phyloP scores from a whole-genome alignment of 2,113 vertebrate genomes.

The Podarcis raffonei region DNA sequence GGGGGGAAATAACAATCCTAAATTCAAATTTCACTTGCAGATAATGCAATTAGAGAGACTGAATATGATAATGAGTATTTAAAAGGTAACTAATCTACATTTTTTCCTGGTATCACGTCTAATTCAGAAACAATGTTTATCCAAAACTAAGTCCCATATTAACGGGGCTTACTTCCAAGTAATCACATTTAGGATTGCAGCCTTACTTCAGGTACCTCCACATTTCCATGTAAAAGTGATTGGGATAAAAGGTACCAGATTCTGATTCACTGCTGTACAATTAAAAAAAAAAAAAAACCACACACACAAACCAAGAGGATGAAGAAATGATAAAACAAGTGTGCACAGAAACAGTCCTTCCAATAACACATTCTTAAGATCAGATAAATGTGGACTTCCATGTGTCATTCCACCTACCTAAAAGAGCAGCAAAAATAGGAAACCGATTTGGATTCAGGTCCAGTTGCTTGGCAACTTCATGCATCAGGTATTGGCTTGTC shows the following conservation, averaged over 20 bases:
- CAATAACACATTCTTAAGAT: slow-evolving; percentile 3
- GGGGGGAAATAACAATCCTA: not conserved
- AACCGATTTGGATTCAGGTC: slow-evolving; percentile 93
- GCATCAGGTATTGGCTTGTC: slow-evolving; percentile 96
- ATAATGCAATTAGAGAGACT: not conserved
- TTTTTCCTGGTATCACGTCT: not conserved
- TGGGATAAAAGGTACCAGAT: not conserved
- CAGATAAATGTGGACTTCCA: not conserved
- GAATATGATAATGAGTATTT: not conserved
- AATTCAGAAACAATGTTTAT: not conserved
- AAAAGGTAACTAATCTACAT: slow-evolving; percentile 4
- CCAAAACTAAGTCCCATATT: not conserved
- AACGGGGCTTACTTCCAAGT: not conserved
- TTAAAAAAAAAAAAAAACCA: too few species aligned
- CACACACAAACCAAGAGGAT: not conserved
- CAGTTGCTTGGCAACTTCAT: slow-evolving; percentile 95
- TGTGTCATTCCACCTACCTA: slow-evolving; percentile 81
- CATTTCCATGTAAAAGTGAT: not conserved
- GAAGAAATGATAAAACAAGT: not conserved
- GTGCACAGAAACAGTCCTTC: not conserved
- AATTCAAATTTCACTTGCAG: not conserved
- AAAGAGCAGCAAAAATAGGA: slow-evolving; percentile 93
- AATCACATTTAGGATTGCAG: not conserved
- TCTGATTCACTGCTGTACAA: not conserved
- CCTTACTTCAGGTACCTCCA: not conserved